A percentile compares a stretch with the other conserved stretches of the same genome.
Conservation (phyloP, 2,888 invertebrate genomes). For the Diplolepis rosae region DNA sequence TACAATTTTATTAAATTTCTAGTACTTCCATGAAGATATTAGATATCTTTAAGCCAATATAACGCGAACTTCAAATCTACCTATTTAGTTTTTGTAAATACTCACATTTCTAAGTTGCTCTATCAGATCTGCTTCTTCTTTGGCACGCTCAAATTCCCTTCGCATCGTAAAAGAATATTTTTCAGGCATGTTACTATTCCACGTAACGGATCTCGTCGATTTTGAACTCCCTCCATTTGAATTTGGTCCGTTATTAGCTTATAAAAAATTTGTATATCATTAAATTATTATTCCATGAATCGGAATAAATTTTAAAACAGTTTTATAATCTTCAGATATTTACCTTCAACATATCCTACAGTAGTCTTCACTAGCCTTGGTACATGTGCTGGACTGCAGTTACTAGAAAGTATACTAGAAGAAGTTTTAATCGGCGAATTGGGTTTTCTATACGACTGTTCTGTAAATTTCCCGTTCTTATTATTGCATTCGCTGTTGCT, state of each 20-base stretch:
- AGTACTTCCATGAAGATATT: not conserved
- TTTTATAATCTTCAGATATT: not conserved
- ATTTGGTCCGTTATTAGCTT: conserved; percentile 63
- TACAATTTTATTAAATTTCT: conserved; percentile 27
- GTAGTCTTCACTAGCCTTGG: conserved; percentile 77
- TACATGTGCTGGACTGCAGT: conserved; percentile 67
- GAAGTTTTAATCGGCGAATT: conserved; percentile 80
- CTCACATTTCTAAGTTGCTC: conserved; percentile 88
- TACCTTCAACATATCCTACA: conserved; percentile 78
- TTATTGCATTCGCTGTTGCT: conserved; percentile 63
- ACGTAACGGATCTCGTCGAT: conserved; percentile 77
- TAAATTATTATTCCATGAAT: not conserved
- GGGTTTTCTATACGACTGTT: conserved; percentile 79
- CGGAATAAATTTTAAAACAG: not conserved
- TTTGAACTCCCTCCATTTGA: conserved; percentile 66
- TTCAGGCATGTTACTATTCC: conserved; percentile 81
- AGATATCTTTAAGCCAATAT: not conserved
- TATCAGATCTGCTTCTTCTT: conserved; percentile 90
- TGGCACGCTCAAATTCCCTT: conserved; percentile 91
- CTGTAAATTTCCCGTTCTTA: conserved; percentile 66
- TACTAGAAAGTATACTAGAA: conserved; percentile 77
- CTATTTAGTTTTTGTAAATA: too few species aligned
- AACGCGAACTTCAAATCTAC: not conserved
- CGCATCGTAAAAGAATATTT: conserved; percentile 94
- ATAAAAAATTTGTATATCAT: not conserved